phyloP scores from a whole-genome alignment of 53 echinoderm and acorn worm genomes.

The Hippasteria phrygiana region DNA sequence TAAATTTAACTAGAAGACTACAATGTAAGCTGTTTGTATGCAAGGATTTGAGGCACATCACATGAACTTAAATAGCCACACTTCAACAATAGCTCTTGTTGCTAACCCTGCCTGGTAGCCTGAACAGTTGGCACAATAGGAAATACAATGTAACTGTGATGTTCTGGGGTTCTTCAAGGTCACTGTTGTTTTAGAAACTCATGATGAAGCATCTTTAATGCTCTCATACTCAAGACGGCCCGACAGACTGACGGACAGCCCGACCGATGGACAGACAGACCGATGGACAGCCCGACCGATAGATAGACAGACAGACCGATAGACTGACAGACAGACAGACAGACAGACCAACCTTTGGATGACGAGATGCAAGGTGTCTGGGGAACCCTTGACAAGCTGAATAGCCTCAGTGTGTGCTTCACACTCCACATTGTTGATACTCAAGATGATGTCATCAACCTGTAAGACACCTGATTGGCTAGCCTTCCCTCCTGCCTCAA shows the following conservation, averaged over 20 bases:
- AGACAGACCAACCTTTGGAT: conserved; percentile 72
- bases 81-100: too few relatives aligned
- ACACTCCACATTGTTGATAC: conserved; percentile 84
- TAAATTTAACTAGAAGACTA: too few relatives aligned
- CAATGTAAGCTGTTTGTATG: too few relatives aligned
- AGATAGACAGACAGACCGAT: background rate
- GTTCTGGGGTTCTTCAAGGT: too few relatives aligned
- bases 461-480: conserved; percentile 63
- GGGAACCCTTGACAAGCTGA: conserved; percentile 81
- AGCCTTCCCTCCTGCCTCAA: conserved; percentile 89
- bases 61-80: too few relatives aligned
- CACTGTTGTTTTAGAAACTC: too few relatives aligned
- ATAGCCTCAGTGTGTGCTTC: conserved; percentile 79
- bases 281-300: background rate
- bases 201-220: too few relatives aligned
- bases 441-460: conserved; percentile 81
- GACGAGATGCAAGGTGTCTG: conserved; percentile 71
- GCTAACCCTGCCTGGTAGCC: too few relatives aligned
- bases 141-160: too few relatives aligned
- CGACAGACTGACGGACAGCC: too few relatives aligned
- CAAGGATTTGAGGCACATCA: too few relatives aligned
- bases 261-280: background rate
- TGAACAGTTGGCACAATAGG: too few relatives aligned
- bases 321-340: background rate
- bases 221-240: background rate